phyloP scores from a whole-genome alignment of 2,888 invertebrate genomes.

The Leucoptera coffeella region DNA sequence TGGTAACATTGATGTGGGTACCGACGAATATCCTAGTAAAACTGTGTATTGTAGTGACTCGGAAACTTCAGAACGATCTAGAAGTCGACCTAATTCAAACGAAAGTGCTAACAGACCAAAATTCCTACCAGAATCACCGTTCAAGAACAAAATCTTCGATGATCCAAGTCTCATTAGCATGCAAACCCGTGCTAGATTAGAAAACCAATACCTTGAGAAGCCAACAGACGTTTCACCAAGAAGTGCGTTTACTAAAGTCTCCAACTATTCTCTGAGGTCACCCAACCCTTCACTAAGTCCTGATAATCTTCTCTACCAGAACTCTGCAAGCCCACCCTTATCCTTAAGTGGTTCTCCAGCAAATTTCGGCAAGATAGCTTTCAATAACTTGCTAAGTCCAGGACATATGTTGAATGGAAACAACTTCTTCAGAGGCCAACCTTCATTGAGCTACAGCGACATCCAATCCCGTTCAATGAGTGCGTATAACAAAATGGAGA shows the following conservation, averaged over 20 bases:
- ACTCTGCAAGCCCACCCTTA: constrained; percentile 69
- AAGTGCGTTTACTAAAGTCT: constrained; percentile 83
- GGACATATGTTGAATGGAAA: constrained; percentile 44
- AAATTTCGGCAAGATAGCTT: constrained; percentile 27
- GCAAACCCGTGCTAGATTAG: constrained; percentile 46
- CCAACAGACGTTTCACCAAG: constrained; percentile 48
- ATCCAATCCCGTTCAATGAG: constrained; percentile 21
- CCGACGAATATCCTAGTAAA: constrained; percentile 44
- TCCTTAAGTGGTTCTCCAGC: constrained; percentile 53
- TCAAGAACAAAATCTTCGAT: constrained; percentile 56
- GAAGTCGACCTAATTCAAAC: constrained; percentile 47
- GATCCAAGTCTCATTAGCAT: constrained; percentile 49
- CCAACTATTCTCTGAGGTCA: constrained; percentile 45
- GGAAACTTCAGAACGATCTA: constrained; percentile 39
- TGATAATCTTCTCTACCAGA: constrained; percentile 69
- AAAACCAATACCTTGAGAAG: constrained; percentile 36
- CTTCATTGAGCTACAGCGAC: constrained; percentile 39
- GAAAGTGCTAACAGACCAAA: constrained; percentile 50
- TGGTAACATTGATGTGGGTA: constrained; percentile 44
- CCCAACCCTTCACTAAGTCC: constrained; percentile 71
- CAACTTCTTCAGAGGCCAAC: constrained; percentile 50
- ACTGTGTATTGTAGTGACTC: constrained; percentile 44
- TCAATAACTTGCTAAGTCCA: constrained; percentile 33
- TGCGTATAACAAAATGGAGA: constrained; percentile 23
- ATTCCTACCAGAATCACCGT: constrained; percentile 29